Evolutionary conservation across 1,140 invertebrate species (phyloP), one percentile per base, ranked within the genome.

Genomic region (Rhopalosiphum maidis): DNA sequence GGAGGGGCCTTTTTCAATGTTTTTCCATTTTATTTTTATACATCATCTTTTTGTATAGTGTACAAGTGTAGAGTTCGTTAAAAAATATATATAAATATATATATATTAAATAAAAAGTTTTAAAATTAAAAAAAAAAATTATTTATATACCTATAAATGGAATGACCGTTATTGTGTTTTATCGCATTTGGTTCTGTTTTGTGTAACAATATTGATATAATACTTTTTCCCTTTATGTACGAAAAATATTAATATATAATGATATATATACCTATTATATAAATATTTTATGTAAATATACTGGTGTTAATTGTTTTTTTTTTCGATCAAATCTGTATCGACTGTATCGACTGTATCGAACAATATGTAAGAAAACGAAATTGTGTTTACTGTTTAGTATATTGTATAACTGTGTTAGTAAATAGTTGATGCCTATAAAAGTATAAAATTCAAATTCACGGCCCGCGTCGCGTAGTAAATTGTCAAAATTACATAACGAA

Each of bases 11-110:
- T 93, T 90, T 93, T 86, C 91, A 41, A 85, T 86, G 82, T 85
- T 93, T 90, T 90, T 90, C 54, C 88, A 68, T 90, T 90, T 93
- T 93, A 93, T 93, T 93, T 93, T 93, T 93, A 93, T 93, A 93
- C 82, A 55, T 90, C 54, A 51, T 93, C 82, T 93, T 93, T 93
- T 86, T 93, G 91, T 93, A 93, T 93, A 93, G 91, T 93, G 91
- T 93, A 93, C 91, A 93, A 93, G 91, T 93, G 91, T 93, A 93
- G 91, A 93, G 82, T 86, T 93, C 82, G 91, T 93, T 93, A 55
- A 93, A 93, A 93, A 86, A 93, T 55, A 54, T 55, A 90, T 41
- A 55, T 23, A 30, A 5, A 83, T 87, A 87, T 41, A 48, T 54
- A 90, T 90, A 90, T 89, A 89, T 89, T 89, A 55, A 54, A 89